Evolutionary conservation across 2,888 invertebrate genomes (phyloP).

Genomic region (Agrochola lychnidis): DNA sequence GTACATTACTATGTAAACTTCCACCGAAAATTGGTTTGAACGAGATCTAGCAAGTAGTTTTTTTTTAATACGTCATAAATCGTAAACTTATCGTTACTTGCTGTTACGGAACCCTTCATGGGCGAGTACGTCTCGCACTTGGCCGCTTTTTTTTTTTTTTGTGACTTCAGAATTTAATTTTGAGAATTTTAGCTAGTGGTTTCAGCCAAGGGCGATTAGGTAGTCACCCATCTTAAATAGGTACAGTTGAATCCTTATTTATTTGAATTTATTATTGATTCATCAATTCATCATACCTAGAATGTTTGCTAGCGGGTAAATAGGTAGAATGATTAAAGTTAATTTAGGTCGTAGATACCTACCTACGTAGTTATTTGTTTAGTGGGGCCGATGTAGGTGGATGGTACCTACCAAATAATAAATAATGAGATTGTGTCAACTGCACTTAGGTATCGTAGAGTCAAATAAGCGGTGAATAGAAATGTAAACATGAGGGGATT

Average conservation of each 20-base stretch:
- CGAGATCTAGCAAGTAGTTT: no score
- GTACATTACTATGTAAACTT: no score
- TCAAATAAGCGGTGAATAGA: constrained; percentile 3
- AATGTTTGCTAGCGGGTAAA: constrained; percentile 2
- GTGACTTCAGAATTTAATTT: background rate
- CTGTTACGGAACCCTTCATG: no score
- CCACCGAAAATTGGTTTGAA: no score
- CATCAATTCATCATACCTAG: no score
- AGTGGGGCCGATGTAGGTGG: constrained; percentile 11
- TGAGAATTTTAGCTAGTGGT: no score
- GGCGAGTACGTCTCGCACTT: no score
- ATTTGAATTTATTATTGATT: background rate
- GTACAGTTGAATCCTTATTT: background rate
- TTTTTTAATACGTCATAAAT: no score
- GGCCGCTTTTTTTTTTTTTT: background rate
- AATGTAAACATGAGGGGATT: constrained; percentile 28
- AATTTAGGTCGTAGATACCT: background rate
- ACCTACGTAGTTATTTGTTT: background rate
- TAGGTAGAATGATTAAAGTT: background rate
- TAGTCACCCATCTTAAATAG: background rate
- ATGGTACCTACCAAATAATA: background rate
- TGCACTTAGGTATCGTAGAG: constrained; percentile 19
- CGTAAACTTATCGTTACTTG: no score
- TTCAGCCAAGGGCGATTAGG: background rate
- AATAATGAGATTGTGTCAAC: constrained; percentile 8